Percentiles rank a stretch among this genome's conserved stretches.
These are phyloP conservation scores for Subanguina moxae DNA, from an alignment of 1,140 invertebrate genomes.

Conservation along the genomic window DNA sequence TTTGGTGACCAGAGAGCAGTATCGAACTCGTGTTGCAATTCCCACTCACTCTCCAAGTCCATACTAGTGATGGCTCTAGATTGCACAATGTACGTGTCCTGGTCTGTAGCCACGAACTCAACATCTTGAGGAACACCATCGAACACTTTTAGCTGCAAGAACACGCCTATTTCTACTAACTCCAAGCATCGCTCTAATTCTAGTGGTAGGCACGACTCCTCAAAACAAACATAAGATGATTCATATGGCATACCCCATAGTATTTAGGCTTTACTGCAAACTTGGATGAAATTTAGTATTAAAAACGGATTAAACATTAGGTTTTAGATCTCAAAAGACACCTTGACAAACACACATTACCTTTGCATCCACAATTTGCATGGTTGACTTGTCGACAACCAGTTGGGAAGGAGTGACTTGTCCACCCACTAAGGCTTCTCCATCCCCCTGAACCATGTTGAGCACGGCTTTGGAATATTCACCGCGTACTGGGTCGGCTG, in stretches of 20 bases:
- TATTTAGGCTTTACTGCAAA: too few species aligned
- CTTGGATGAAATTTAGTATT: too few species aligned
- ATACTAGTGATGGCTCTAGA: conserved; percentile 71
- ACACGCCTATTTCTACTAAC: conserved; percentile 59
- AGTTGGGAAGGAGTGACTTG: conserved; percentile 42
- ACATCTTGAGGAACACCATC: conserved; percentile 67
- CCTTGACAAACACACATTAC: too few species aligned
- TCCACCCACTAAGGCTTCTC: conserved; percentile 65
- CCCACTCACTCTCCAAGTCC: conserved; percentile 70
- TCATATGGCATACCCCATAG: too few species aligned
- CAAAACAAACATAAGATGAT: too few species aligned
- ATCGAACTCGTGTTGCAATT: conserved; percentile 72
- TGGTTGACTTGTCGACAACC: conserved; percentile 6
- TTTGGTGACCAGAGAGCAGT: conserved; percentile 62
- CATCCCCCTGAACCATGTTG: conserved; percentile 75
- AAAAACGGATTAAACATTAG: too few species aligned
- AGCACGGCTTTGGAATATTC: conserved; percentile 69
- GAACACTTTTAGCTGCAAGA: conserved; percentile 60
- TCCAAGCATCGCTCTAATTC: conserved; percentile 59
- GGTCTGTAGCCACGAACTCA: conserved; percentile 65
- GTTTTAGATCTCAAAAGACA: too few species aligned
- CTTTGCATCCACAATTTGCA: too few species aligned
- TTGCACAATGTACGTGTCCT: conserved; percentile 58
- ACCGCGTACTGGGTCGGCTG: conserved; percentile 70
- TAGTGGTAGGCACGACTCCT: conserved; percentile 11